phyloP scores from a whole-genome alignment of 1,140 invertebrate species.

The Solen grandis region DNA sequence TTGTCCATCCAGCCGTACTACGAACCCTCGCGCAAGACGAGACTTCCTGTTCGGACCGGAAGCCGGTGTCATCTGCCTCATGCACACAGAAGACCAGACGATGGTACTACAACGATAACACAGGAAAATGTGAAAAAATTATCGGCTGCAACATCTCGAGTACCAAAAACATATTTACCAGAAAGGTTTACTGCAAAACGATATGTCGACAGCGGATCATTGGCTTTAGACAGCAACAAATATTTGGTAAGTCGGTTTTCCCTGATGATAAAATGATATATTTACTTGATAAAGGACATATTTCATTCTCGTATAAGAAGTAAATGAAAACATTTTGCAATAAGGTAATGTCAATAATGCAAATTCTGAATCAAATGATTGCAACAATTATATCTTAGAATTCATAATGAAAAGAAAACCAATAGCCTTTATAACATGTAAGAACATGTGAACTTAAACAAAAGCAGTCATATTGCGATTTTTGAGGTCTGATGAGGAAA shows the following conservation, averaged over 20 bases:
- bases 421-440: no score
- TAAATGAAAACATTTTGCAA: no score
- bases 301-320: no score
- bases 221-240: background rate
- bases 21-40: background rate
- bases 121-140: conserved; percentile 58
- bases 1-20: background rate
- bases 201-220: conserved; percentile 27
- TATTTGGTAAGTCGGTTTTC: background rate
- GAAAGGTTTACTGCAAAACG: conserved; percentile 58
- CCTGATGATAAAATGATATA: no score
- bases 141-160: conserved; percentile 44
- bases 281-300: no score
- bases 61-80: conserved; percentile 31
- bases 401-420: no score
- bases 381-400: no score
- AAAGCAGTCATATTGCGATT: no score
- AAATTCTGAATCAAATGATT: no score
- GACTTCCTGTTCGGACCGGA: conserved; percentile 11
- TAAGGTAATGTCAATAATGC: no score
- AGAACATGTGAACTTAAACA: no score
- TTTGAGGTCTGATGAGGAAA: no score
- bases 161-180: conserved; percentile 59
- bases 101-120: conserved; percentile 62
- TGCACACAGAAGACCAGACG: conserved; percentile 55